Percentiles rank a stretch among this genome's conserved stretches.
phyloP scores from a whole-genome alignment of 2,113 vertebrate genomes.

The Micronycteris hirsuta region DNA sequence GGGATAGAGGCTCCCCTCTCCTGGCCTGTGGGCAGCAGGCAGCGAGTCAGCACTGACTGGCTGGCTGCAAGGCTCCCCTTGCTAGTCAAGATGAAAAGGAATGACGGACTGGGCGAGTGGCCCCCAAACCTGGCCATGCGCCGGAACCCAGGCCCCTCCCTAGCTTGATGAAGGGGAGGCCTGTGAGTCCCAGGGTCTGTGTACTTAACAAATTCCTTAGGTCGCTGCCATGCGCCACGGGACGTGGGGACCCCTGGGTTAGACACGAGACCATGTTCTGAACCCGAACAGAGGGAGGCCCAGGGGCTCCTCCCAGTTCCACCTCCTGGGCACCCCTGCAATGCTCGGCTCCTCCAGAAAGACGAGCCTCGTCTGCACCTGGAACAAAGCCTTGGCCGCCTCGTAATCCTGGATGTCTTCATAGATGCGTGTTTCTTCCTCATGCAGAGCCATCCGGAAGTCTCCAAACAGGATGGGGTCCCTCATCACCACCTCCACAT shows the following conservation, averaged over 20 bases:
- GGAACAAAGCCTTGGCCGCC: constrained; percentile 91
- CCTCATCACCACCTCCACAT: constrained; percentile 84
- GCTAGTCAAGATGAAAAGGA: background rate
- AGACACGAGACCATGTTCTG: rapidly evolving
- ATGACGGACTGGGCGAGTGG: background rate
- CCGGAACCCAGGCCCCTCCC: background rate
- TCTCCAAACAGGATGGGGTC: constrained; percentile 96
- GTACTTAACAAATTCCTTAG: background rate
- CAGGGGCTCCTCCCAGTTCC: rapidly evolving
- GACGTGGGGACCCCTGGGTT: rapidly evolving
- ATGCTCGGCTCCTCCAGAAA: rapidly evolving
- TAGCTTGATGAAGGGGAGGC: rapidly evolving
- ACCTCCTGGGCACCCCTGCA: rapidly evolving
- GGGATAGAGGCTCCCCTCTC: rapidly evolving
- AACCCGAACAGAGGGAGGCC: background rate
- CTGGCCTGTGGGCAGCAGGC: background rate
- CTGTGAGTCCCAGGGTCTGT: background rate
- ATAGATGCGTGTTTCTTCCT: constrained; percentile 89
- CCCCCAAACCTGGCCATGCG: background rate
- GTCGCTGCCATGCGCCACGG: rapidly evolving
- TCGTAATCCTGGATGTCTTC: constrained; percentile 96
- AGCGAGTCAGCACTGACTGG: background rate
- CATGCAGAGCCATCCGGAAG: constrained; percentile 89
- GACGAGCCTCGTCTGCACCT: constrained; percentile 77
- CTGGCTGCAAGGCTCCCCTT: background rate